phyloP scores from a whole-genome alignment of 2,113 vertebrate species.

The Phrynosoma platyrhinos region DNA sequence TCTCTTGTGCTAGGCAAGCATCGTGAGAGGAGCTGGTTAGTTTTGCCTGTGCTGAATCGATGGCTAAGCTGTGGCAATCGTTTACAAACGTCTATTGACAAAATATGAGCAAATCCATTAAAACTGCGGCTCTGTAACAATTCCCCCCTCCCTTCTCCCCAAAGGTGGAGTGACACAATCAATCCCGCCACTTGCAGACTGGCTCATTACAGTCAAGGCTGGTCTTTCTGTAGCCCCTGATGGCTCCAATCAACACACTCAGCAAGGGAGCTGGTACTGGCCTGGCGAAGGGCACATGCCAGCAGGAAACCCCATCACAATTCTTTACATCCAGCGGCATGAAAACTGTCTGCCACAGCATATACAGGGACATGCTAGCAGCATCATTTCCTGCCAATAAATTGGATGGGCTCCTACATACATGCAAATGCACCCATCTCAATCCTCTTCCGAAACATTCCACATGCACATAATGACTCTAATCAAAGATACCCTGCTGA shows the following conservation, averaged over 20 bases:
- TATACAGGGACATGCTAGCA: not conserved
- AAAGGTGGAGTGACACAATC: constrained; percentile 72
- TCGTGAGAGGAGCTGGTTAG: constrained; percentile 39
- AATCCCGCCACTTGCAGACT: constrained; percentile 61
- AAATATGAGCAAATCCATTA: constrained; percentile 78
- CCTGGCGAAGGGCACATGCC: constrained; percentile 43
- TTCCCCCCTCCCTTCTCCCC: constrained; percentile 64
- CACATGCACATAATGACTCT: not conserved
- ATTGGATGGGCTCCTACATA: fast-evolving
- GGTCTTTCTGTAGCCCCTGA: constrained; percentile 1
- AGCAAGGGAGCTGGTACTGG: constrained; percentile 43
- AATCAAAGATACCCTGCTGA: not conserved
- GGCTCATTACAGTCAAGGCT: constrained; percentile 55
- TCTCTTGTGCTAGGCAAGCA: not conserved
- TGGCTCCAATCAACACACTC: constrained; percentile 55
- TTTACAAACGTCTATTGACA: constrained; percentile 75
- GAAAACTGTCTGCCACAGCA: not conserved
- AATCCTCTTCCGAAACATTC: not conserved
- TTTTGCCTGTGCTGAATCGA: constrained; percentile 70
- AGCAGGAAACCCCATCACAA: constrained; percentile 15
- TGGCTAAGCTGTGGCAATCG: constrained; percentile 71
- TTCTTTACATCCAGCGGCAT: constrained; percentile 9
- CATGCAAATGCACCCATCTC: not conserved
- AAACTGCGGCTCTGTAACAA: constrained; percentile 70
- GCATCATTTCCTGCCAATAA: not conserved